These are phyloP conservation scores for Styela clava DNA, from an alignment of 23 tunicate genomes.

Conservation along the genomic window DNA sequence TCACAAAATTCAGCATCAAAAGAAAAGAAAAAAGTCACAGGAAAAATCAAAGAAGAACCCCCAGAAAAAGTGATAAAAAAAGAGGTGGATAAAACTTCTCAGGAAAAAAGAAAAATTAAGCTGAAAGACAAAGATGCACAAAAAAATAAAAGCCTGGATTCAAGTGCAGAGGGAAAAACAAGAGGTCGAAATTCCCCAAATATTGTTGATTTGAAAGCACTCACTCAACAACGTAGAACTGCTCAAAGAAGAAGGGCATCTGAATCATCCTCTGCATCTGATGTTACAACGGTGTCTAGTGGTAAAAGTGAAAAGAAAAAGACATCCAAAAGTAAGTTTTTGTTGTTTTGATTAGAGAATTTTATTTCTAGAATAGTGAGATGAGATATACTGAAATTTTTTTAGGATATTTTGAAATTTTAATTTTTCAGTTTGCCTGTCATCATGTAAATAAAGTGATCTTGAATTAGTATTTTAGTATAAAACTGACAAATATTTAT, in stretches of 20 bases:
- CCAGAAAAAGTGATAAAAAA: conserved; percentile 1
- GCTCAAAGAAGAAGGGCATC: conserved; percentile 20
- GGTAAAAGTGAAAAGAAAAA: conserved; percentile 15
- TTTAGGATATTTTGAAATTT: too few species aligned
- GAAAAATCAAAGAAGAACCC: background rate
- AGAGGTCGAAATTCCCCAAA: conserved; percentile 19
- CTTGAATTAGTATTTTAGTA: too few species aligned
- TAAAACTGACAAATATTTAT: too few species aligned
- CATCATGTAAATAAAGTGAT: too few species aligned
- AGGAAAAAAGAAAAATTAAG: background rate
- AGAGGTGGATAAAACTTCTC: background rate
- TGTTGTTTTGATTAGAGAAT: background rate
- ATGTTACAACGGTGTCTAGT: conserved; percentile 19
- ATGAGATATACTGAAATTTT: too few species aligned
- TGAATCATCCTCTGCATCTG: conserved; percentile 30
- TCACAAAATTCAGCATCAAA: background rate
- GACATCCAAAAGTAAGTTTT: conserved; percentile 8
- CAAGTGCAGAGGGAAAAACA: conserved; percentile 22
- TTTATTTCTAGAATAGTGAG: too few species aligned
- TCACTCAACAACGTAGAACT: background rate
- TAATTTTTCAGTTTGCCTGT: too few species aligned
- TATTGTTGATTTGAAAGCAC: background rate
- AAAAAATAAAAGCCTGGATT: conserved; percentile 8
- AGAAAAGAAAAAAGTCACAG: conserved; percentile 3
- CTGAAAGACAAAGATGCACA: conserved; percentile 3